Percentiles rank a stretch among this genome's conserved stretches.
Conservation (phyloP, 1,140 invertebrate genomes). For the Cylas formicarius region DNA sequence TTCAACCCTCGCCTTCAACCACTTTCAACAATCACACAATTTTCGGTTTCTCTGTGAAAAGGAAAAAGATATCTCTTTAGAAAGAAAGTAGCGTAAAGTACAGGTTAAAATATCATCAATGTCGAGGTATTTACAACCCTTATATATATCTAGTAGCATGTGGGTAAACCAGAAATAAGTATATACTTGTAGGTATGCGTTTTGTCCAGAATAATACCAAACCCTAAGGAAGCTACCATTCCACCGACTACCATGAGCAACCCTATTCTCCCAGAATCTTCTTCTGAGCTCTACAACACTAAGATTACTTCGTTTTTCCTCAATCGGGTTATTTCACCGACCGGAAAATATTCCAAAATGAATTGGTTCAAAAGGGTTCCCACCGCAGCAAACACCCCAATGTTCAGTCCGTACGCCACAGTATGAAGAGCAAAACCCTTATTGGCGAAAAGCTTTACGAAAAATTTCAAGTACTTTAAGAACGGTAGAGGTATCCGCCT, state of each 20-base stretch:
- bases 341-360: conserved; percentile 28
- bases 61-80: not conserved
- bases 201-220: conserved; percentile 62
- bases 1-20: too few species aligned
- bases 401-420: conserved; percentile 27
- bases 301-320: conserved; percentile 2
- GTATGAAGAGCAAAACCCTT: conserved; percentile 21
- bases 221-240: conserved; percentile 59
- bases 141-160: not conserved
- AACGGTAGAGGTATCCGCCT: not conserved
- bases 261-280: conserved; percentile 63
- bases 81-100: too few species aligned
- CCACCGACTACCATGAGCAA: conserved; percentile 61
- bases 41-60: too few species aligned
- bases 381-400: conserved; percentile 23
- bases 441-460: conserved; percentile 17
- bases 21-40: too few species aligned
- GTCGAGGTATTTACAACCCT: not conserved
- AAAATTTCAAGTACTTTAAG: conserved; percentile 15
- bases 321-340: conserved; percentile 7
- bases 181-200: conserved; percentile 46
- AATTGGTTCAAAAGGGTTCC: conserved; percentile 28
- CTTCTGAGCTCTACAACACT: conserved; percentile 34
- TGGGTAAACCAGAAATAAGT: too few species aligned
- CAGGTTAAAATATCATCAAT: not conserved